phyloP scores from a whole-genome alignment of 2,113 vertebrate species.

The Telmatochromis brachygnathus region DNA sequence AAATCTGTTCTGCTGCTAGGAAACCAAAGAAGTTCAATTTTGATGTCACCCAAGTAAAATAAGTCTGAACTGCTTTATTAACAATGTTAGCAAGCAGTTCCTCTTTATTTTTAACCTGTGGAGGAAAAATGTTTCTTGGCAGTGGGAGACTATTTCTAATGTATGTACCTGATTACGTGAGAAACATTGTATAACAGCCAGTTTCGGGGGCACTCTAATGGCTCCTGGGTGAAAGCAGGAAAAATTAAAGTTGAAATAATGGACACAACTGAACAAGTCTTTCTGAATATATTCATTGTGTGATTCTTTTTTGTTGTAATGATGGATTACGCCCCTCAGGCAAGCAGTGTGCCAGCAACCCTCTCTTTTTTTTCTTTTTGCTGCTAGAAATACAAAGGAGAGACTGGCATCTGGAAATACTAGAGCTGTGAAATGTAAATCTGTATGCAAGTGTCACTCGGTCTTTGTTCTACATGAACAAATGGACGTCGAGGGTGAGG shows the following conservation, averaged over 20 bases:
- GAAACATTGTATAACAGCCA: background rate
- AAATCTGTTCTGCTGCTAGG: slow-evolving; percentile 5
- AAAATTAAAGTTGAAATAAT: slow-evolving; percentile 40
- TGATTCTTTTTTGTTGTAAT: slow-evolving; percentile 32
- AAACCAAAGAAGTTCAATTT: background rate
- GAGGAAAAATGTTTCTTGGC: background rate
- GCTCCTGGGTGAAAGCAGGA: slow-evolving; percentile 1
- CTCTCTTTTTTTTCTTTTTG: slow-evolving; percentile 6
- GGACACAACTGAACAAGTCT: slow-evolving; percentile 31
- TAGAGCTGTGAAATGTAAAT: slow-evolving; percentile 50
- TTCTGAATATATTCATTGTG: slow-evolving; percentile 32
- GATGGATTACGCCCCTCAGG: slow-evolving; percentile 55
- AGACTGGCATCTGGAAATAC: slow-evolving; percentile 50
- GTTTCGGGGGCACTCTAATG: background rate
- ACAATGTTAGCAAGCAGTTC: background rate
- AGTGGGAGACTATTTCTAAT: background rate
- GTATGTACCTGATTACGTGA: background rate
- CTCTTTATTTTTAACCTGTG: background rate
- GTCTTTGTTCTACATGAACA: slow-evolving; percentile 43
- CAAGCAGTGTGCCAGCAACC: slow-evolving; percentile 34
- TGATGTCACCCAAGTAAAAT: background rate
- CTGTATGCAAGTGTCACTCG: slow-evolving; percentile 22
- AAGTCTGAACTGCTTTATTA: background rate
- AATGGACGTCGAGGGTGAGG: slow-evolving; percentile 31
- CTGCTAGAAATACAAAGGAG: slow-evolving; percentile 41